phyloP scores from a whole-genome alignment of 2,113 vertebrate genomes.

The Perca fluviatilis region DNA sequence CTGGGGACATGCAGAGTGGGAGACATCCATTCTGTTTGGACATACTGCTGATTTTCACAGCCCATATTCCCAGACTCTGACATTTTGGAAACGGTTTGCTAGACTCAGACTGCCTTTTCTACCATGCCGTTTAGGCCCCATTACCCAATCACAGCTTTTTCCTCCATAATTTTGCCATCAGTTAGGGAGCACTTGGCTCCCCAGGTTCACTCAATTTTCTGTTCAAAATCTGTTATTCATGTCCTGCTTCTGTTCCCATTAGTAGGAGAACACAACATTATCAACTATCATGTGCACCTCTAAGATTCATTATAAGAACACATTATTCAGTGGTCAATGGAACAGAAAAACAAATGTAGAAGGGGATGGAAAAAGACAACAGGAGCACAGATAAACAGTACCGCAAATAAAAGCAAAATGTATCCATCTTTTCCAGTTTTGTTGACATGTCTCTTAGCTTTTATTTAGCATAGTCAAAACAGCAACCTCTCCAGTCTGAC shows the following conservation, averaged over 20 bases:
- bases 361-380: constrained; percentile 15
- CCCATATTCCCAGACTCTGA: constrained; percentile 68
- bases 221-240: constrained; percentile 41
- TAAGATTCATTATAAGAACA: constrained; percentile 23
- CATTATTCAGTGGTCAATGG: constrained; percentile 32
- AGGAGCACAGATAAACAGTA: neutral
- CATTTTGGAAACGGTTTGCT: constrained; percentile 53
- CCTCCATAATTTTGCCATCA: constrained; percentile 64
- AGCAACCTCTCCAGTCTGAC: neutral
- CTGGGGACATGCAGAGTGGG: constrained; percentile 80
- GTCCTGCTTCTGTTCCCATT: constrained; percentile 41
- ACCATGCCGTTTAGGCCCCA: constrained; percentile 60
- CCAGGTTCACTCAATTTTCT: constrained; percentile 38
- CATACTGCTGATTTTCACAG: constrained; percentile 80
- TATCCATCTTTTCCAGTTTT: constrained; percentile 22
- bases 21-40: constrained; percentile 85
- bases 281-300: constrained; percentile 39
- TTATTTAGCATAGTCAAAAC: constrained; percentile 7
- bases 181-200: constrained; percentile 54
- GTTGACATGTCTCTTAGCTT: constrained; percentile 4
- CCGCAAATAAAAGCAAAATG: constrained; percentile 4
- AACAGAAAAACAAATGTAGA: constrained; percentile 19
- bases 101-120: constrained; percentile 45
- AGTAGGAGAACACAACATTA: constrained; percentile 43
- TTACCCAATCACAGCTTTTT: constrained; percentile 67